phyloP scores from a whole-genome alignment of 2,888 invertebrate species.

The Nomada ruficornis region DNA sequence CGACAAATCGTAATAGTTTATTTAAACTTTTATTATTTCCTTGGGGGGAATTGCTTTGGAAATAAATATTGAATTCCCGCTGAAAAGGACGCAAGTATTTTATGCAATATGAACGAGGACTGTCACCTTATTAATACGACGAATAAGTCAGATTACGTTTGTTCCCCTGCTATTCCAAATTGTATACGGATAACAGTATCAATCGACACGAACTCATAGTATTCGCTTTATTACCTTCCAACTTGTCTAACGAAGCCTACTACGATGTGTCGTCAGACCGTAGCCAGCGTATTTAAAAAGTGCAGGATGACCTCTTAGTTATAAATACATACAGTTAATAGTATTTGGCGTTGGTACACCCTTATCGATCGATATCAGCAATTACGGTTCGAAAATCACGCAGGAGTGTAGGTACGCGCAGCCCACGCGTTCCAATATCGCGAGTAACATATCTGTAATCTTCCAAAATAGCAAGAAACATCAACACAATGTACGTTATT shows the following conservation, averaged over 20 bases:
- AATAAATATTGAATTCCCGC: too few species aligned
- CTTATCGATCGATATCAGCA: conserved; percentile 49
- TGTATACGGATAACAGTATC: not conserved
- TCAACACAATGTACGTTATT: too few species aligned
- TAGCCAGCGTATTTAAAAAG: conserved; percentile 1
- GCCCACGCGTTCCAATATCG: too few species aligned
- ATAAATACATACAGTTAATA: conserved; percentile 1
- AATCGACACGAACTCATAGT: conserved; percentile 8
- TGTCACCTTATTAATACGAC: too few species aligned
- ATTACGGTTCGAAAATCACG: conserved; percentile 42
- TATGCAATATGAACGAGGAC: too few species aligned
- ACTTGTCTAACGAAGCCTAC: not conserved
- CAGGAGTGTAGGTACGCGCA: not conserved
- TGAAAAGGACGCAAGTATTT: too few species aligned
- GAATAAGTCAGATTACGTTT: not conserved
- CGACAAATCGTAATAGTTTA: too few species aligned
- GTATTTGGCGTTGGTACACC: conserved; percentile 29
- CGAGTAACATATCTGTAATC: too few species aligned
- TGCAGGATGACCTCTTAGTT: not conserved
- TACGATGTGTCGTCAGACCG: conserved; percentile 2
- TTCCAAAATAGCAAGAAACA: too few species aligned
- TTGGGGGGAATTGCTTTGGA: too few species aligned
- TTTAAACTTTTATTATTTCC: too few species aligned
- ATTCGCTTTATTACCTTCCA: not conserved
- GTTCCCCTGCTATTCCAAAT: too few species aligned